Percentiles rank a stretch among this genome's conserved stretches.
Conservation (phyloP, 2,113 vertebrate genomes). For the Pteronura brasiliensis region DNA sequence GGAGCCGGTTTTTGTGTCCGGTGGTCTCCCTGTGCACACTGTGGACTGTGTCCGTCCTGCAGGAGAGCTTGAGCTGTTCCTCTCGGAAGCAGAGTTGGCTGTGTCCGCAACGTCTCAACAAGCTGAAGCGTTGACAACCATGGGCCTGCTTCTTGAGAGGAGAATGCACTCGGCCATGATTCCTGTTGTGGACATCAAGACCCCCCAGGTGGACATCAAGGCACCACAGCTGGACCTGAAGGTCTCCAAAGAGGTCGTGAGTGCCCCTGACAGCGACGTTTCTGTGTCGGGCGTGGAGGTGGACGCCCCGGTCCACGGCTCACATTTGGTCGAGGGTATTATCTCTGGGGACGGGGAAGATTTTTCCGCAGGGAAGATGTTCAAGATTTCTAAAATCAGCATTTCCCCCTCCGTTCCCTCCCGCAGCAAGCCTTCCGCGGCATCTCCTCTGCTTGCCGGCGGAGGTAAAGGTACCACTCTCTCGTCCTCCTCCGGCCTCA, state of each 20-base stretch:
- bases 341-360: too few relatives aligned
- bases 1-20: too few relatives aligned
- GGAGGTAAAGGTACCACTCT: accelerated
- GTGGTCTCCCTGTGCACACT: too few relatives aligned
- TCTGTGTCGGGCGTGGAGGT: accelerated
- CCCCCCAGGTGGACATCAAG: not conserved
- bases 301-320: accelerated
- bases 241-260: not conserved
- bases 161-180: too few relatives aligned
- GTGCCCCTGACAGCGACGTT: accelerated
- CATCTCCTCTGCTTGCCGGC: accelerated
- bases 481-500: accelerated
- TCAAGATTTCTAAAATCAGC: not conserved
- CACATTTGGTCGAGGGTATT: too few relatives aligned
- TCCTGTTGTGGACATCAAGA: too few relatives aligned
- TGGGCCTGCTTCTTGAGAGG: too few relatives aligned
- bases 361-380: not conserved
- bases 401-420: accelerated
- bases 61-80: too few relatives aligned
- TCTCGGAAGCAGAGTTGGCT: too few relatives aligned
- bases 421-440: accelerated
- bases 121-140: too few relatives aligned
- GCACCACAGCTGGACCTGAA: not conserved
- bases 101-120: too few relatives aligned
- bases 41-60: too few relatives aligned